These are phyloP conservation scores for Chitala chitala DNA, from an alignment of 2,113 vertebrate genomes.

Conservation along the genomic window DNA sequence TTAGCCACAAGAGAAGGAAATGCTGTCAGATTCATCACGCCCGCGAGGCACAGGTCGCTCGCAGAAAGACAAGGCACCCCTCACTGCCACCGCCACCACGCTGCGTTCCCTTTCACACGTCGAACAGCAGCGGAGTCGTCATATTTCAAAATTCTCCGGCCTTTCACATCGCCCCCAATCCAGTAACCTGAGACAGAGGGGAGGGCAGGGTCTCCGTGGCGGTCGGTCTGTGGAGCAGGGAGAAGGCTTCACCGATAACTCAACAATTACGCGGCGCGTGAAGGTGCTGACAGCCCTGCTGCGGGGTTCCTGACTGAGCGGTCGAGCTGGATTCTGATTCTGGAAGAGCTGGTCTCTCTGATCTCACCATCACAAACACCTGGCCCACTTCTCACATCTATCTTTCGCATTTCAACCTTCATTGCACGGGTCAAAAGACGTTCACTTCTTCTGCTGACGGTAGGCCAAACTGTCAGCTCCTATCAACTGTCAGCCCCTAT, in stretches of 20 bases:
- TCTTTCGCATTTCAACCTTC: neutral
- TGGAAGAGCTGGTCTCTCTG: neutral
- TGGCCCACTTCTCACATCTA: no score
- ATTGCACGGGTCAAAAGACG: no score
- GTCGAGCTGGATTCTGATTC: neutral
- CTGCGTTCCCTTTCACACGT: neutral
- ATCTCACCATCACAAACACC: no score
- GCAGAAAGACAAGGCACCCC: neutral
- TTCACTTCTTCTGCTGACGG: no score
- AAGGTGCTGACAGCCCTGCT: neutral
- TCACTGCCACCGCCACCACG: neutral
- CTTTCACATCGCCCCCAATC: no score
- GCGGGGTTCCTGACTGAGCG: neutral
- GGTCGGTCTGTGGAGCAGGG: neutral
- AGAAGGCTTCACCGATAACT: neutral
- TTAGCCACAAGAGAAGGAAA: neutral
- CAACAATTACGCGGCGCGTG: neutral
- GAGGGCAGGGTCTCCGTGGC: neutral
- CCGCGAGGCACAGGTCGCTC: neutral
- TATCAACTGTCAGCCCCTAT: no score
- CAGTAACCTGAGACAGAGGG: slow-evolving; percentile 13
- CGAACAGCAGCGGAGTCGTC: neutral
- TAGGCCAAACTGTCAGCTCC: no score
- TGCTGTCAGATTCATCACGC: neutral
- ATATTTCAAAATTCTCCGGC: neutral